Evolutionary conservation across 2,888 invertebrate species (phyloP), one percentile per base, ranked within the genome.

Genomic region (Danaus chrysippus): DNA sequence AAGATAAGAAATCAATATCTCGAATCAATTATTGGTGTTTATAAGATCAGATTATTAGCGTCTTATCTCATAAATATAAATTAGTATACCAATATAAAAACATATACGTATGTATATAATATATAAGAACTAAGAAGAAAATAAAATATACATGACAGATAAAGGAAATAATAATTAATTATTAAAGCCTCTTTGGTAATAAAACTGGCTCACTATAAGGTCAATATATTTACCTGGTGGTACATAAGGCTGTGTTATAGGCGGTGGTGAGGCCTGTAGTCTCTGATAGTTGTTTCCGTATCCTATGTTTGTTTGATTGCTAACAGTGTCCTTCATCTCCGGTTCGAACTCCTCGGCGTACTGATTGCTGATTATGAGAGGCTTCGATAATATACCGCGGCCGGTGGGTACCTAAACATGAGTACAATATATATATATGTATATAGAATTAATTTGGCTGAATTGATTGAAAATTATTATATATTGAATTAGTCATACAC

Each of bases 261-360:
- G 84, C 34, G 89, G 81, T 10, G 87, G 84, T 3, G 90, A 86
- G 0, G 86, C 84, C 61, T 86, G 86, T 63, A 85, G 70, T 6
- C 87, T 76, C 62, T 86, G 85, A 66, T 85, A 83, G 6, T 76
- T 70, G 12, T 83, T 82, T 5, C 56, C 43, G 54, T 58, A 46
- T 54, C 60, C 23, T 3, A 34, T 63, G 46, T 10, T 58, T n/a
- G 43, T 69, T 61, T 42, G 76, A 62, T n/a, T 73, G 62, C 17
- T 75, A 42, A 67, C 59, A 23, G 67, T 74, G 42, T 87, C 87
- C 63, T 90, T 90, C 56, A 76, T 76, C 34, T 86, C 86, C 64
- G 92, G 86, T 63, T 91, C 91, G 63, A 79, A 86, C 70, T 91
- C 91, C 63, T 89, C 87, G 54, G 89, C 91, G 68, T 91, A 91